A percentile compares a stretch with the other conserved stretches of the same genome.
phyloP scores from a whole-genome alignment of 92 coral and sea anemone genomes.

The Anthopleura xanthogrammica region DNA sequence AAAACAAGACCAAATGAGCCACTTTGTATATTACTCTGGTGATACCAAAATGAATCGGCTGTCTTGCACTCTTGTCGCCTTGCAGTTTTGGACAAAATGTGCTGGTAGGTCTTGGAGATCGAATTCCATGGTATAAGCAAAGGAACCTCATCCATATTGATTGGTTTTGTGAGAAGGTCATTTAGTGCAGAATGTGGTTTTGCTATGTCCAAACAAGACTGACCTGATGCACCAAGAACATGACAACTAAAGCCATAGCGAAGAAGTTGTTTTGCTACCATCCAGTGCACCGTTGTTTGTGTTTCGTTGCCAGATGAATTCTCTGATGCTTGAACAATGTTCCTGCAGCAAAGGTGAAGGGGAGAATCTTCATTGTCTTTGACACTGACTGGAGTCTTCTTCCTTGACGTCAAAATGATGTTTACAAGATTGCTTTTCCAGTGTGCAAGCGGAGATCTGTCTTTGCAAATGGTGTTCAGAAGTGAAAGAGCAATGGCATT shows the following conservation, averaged over 20 bases:
- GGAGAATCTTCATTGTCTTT: background rate
- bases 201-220: constrained; percentile 10
- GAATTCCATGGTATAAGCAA: constrained; percentile 16
- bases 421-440: constrained; percentile 9
- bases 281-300: background rate
- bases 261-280: background rate
- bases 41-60: constrained; percentile 4
- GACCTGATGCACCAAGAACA: too few relatives aligned
- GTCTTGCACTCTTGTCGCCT: constrained; percentile 22
- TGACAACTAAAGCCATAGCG: constrained; percentile 2
- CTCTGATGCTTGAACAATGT: background rate
- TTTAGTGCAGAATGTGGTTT: background rate
- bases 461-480: background rate
- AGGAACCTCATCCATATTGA: background rate
- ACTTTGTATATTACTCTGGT: background rate
- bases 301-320: background rate
- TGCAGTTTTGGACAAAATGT: constrained; percentile 18
- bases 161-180: background rate
- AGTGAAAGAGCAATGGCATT: background rate
- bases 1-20: too few relatives aligned
- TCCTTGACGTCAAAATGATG: constrained; percentile 2
- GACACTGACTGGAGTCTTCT: background rate
- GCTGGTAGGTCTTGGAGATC: background rate
- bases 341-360: constrained; percentile 22
- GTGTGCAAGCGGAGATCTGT: background rate